Conservation (phyloP, 30 jellyfish, hydroid and myxozoan genomes). For the Mastigias papua region DNA sequence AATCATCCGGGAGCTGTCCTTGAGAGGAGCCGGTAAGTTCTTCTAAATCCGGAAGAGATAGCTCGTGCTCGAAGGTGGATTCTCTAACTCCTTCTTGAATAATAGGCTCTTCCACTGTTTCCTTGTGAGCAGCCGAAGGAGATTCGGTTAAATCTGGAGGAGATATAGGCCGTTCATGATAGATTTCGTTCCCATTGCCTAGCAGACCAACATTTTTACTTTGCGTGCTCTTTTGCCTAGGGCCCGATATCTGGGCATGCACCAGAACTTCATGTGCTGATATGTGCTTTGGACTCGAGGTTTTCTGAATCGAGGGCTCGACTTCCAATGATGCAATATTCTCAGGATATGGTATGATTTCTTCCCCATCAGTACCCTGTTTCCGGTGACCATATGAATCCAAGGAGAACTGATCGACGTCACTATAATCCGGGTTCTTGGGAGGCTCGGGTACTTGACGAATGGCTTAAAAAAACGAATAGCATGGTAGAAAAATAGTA, state of each 20-base stretch:
- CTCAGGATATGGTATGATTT: constrained; percentile 57
- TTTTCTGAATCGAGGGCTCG: not conserved
- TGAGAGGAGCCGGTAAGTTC: not conserved
- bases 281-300: not conserved
- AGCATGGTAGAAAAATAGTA: no score
- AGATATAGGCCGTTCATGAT: not conserved
- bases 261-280: constrained; percentile 35
- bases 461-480: not conserved
- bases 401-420: constrained; percentile 12
- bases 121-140: not conserved
- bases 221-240: not conserved
- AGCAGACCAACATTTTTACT: not conserved
- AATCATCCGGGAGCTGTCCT: not conserved
- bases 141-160: not conserved
- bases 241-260: constrained; percentile 38
- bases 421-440: not conserved
- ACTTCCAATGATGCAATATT: not conserved
- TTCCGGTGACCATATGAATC: not conserved
- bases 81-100: not conserved
- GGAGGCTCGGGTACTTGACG: constrained; percentile 48
- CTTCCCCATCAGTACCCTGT: constrained; percentile 14
- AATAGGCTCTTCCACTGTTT: not conserved
- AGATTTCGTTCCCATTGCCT: not conserved
- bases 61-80: not conserved
- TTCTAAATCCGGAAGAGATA: not conserved